Conservation (phyloP, 2,888 invertebrate genomes). For the Phanerotoma sp. region DNA sequence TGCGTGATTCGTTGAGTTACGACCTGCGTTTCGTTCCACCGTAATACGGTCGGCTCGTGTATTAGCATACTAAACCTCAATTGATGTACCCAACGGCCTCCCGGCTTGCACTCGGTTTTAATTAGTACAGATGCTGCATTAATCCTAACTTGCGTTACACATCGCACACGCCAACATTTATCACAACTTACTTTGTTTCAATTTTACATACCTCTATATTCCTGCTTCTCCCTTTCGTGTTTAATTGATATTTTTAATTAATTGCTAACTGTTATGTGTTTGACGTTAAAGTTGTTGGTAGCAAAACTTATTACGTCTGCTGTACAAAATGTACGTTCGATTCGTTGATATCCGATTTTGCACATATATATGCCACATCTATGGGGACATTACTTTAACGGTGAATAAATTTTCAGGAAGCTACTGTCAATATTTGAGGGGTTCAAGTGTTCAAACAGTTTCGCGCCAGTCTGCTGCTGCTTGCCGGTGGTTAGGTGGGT, state of each 20-base stretch:
- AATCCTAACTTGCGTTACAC: conserved; percentile 8
- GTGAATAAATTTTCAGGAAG: conserved; percentile 41
- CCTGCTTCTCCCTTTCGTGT: too few species aligned
- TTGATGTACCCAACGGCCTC: conserved; percentile 27
- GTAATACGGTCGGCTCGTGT: conserved; percentile 19
- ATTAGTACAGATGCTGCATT: conserved; percentile 18
- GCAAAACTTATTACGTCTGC: too few species aligned
- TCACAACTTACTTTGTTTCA: neutral
- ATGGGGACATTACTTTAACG: conserved; percentile 7
- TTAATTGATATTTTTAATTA: too few species aligned
- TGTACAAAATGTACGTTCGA: too few species aligned
- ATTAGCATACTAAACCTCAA: conserved; percentile 33
- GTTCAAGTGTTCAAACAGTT: conserved; percentile 44
- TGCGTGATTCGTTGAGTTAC: conserved; percentile 33
- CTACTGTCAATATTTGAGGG: conserved; percentile 48
- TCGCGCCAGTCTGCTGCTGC: conserved; percentile 38
- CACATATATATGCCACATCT: neutral
- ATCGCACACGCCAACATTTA: neutral
- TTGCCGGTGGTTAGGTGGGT: conserved; percentile 5
- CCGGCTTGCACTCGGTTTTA: conserved; percentile 15
- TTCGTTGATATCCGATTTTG: conserved; percentile 3
- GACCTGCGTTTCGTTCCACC: conserved; percentile 24
- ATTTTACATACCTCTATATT: neutral
- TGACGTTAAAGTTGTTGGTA: too few species aligned
- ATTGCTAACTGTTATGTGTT: too few species aligned